These are phyloP conservation scores for Procambarus virginalis DNA, from an alignment of 1,140 invertebrate genomes.

Conservation along the genomic window DNA sequence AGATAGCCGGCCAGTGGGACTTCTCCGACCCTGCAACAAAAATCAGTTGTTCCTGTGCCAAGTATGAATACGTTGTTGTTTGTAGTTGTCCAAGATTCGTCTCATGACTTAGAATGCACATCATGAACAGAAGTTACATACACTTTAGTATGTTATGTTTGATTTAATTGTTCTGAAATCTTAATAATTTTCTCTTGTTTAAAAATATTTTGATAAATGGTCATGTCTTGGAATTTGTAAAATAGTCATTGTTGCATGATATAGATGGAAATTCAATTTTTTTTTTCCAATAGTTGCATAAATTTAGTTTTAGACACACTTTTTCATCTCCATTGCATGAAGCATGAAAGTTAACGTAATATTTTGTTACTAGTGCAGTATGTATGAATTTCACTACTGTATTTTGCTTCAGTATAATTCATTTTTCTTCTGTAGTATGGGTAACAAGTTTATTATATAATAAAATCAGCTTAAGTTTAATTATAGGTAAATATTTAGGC, in stretches of 20 bases:
- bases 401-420: neutral
- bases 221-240: constrained; percentile 8
- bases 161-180: neutral
- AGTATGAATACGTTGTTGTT: constrained; percentile 74
- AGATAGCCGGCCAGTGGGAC: constrained; percentile 82
- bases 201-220: constrained; percentile 1
- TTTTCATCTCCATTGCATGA: constrained; percentile 46
- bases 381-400: neutral
- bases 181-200: constrained; percentile 11
- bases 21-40: constrained; percentile 90
- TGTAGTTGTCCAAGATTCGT: neutral
- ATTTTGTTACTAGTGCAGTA: constrained; percentile 40
- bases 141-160: neutral
- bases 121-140: neutral
- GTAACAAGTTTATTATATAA: neutral
- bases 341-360: constrained; percentile 45
- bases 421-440: neutral
- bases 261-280: constrained; percentile 48
- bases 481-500: no score
- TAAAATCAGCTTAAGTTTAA: neutral
- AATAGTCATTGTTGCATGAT: constrained; percentile 51
- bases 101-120: neutral
- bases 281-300: constrained; percentile 24
- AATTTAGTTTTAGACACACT: constrained; percentile 22
- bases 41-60: constrained; percentile 85